Evolutionary conservation across 2,888 invertebrate genomes (phyloP).

Genomic region (Sclerodermus sp.): DNA sequence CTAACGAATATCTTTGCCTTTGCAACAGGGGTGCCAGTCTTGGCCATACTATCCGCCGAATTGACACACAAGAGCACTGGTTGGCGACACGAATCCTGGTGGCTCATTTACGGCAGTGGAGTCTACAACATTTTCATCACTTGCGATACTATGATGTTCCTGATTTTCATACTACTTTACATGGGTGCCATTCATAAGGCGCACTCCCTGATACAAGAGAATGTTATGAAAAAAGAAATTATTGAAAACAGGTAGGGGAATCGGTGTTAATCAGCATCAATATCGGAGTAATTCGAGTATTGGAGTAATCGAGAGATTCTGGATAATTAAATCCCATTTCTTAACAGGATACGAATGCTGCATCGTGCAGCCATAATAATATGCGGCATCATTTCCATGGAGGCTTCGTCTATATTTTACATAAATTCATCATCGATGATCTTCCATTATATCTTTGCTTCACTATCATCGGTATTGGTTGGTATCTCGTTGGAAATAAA

Average conservation of each 20-base stretch:
- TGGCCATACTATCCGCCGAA: constrained; percentile 69
- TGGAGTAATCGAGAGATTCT: no score
- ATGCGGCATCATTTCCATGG: constrained; percentile 63
- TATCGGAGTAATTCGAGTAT: neutral
- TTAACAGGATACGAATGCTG: constrained; percentile 64
- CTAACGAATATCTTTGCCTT: no score
- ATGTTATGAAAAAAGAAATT: constrained; percentile 49
- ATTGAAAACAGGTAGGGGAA: constrained; percentile 48
- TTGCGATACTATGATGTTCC: constrained; percentile 69
- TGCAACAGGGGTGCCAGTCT: constrained; percentile 65
- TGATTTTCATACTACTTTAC: constrained; percentile 70
- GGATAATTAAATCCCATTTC: no score
- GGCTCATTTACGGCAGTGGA: constrained; percentile 64
- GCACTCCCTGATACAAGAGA: constrained; percentile 44
- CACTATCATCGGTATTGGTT: constrained; percentile 64
- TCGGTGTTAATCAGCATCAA: neutral
- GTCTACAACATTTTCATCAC: constrained; percentile 70
- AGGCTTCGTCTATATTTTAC: constrained; percentile 67
- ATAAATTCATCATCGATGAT: constrained; percentile 65
- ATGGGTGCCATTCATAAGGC: constrained; percentile 64
- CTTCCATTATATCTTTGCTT: constrained; percentile 65
- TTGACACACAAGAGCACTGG: constrained; percentile 68
- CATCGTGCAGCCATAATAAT: constrained; percentile 66
- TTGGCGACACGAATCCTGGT: constrained; percentile 66
- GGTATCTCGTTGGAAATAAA: no score